A percentile compares a stretch with the other conserved stretches of the same genome.
Evolutionary conservation across 2,797 vertebrate genomes (phyloP).

Genomic region (Falco rusticolus): DNA sequence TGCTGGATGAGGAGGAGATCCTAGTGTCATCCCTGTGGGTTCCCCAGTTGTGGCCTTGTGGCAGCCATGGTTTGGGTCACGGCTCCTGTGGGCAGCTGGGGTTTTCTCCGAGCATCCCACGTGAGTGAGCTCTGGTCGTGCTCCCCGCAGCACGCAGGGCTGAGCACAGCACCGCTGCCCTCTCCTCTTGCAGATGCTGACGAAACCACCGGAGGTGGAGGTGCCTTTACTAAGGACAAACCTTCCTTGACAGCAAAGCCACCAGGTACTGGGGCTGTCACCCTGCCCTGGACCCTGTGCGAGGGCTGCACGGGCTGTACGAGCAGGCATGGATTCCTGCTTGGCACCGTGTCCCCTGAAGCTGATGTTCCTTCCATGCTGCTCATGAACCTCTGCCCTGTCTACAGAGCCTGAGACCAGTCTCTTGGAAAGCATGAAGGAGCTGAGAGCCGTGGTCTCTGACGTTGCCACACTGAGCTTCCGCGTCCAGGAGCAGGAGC

Average conservation of each 20-base stretch:
- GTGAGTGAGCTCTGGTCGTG: neutral
- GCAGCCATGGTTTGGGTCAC: no score
- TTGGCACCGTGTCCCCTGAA: neutral
- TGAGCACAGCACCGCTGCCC: neutral
- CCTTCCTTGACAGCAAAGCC: constrained; percentile 16
- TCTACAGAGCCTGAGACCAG: constrained; percentile 21
- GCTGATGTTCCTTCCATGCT: neutral
- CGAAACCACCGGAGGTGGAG: neutral
- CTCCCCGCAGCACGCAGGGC: neutral
- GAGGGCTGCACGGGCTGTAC: neutral
- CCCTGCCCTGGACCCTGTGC: neutral
- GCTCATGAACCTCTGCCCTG: neutral
- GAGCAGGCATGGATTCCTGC: neutral
- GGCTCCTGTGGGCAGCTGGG: fast-evolving
- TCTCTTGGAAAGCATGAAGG: constrained; percentile 17
- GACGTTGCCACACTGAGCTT: constrained; percentile 56
- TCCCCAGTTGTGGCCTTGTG: neutral
- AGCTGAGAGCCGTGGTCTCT: constrained; percentile 52
- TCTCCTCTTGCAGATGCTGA: neutral
- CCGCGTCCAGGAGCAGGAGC: constrained; percentile 65
- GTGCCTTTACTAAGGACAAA: constrained; percentile 43
- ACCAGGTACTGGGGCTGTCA: constrained; percentile 39
- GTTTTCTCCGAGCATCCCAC: fast-evolving
- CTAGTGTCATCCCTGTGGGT: no score
- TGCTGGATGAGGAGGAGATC: neutral